These are phyloP conservation scores for Lordiphosa mommai DNA, from an alignment of 1,140 invertebrate genomes.

Conservation along the genomic window DNA sequence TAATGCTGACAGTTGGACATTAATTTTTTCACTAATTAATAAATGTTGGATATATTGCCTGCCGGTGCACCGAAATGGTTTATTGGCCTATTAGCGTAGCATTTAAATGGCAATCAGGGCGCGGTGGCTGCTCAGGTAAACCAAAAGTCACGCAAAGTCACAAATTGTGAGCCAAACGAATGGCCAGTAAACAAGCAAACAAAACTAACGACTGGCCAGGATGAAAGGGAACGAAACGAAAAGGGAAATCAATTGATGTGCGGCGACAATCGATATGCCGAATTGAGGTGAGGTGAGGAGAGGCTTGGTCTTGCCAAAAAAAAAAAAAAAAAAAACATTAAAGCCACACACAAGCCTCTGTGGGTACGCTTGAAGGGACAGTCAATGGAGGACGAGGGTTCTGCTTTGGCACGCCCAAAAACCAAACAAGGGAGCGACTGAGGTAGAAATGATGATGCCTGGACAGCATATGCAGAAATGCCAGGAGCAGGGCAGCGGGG, in stretches of 20 bases:
- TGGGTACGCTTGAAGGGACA: slow-evolving; percentile 45
- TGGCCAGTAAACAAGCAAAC: slow-evolving; percentile 16
- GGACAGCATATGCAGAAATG: slow-evolving; percentile 47
- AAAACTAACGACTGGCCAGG: slow-evolving; percentile 32
- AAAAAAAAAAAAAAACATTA: slow-evolving; percentile 14
- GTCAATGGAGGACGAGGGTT: slow-evolving; percentile 15
- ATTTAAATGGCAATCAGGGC: slow-evolving; percentile 77
- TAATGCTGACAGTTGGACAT: slow-evolving; percentile 70
- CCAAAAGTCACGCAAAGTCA: slow-evolving; percentile 71
- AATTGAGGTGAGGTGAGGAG: slow-evolving; percentile 11
- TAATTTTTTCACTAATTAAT: slow-evolving; percentile 78
- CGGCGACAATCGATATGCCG: slow-evolving; percentile 62
- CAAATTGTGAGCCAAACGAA: slow-evolving; percentile 39
- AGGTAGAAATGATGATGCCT: slow-evolving; percentile 29
- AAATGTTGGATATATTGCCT: slow-evolving; percentile 38
- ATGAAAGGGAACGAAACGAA: slow-evolving; percentile 40
- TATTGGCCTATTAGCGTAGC: slow-evolving; percentile 77
- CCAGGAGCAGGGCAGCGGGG: slow-evolving; percentile 21
- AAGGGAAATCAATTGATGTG: slow-evolving; percentile 72
- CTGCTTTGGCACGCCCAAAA: slow-evolving; percentile 34
- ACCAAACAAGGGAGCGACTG: slow-evolving; percentile 12
- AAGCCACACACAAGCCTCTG: slow-evolving; percentile 19
- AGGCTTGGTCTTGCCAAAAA: slow-evolving; percentile 16
- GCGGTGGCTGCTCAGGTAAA: slow-evolving; percentile 51
- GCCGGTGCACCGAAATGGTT: slow-evolving; percentile 60